Base-by-base conservation (phyloP, 2,113 vertebrate species). In the Gallinago paraguaiae region DNA sequence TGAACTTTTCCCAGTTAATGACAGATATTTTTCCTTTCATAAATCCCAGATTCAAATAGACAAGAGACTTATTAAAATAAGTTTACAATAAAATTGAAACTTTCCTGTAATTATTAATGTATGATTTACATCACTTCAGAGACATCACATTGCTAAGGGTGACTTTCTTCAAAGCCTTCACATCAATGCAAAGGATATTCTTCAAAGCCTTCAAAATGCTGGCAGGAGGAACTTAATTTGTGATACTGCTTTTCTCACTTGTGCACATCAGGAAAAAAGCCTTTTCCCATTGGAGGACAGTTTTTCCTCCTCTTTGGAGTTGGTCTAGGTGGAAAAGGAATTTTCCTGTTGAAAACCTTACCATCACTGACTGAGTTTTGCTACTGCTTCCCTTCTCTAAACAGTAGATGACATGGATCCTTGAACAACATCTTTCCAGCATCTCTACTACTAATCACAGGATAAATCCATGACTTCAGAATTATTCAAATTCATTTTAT, bases 121-220 rank as follows among this genome's bases (percentile, higher is more conserved):
- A 93, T 93, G 70, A 92, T 70, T 86, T 87, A 77, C 63, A 78
- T 84, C 17, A 41, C 60, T 92, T 94, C 56, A 86, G 64, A 93
- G 80, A 91, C 30, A 95, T 41, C 46, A 82, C 68, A 93, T 71
- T 67, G 77, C 77, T 90, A 92, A 23, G 88, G 61, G 69, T 88
- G 68, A 71, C 17, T 89, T 93, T 96, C 81, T 89, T 92, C 82
- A 95, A 95, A 97, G 92, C 10, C 59, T 95, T 89, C 82, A 90
- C 69, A 86, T 90, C 69, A 96, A 22, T 70, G 39, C 22, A 92
- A 90, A 86, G 35, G 64, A 25, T 89, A 88, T 81, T 78, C 61
- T 90, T 95, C 83, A 96, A 92, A 94, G 75, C 37, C 63, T 79
- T 95, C 59, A 68, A 59, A 95, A 94, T 79, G 61, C 81, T 95